Conservation (phyloP, 2,888 invertebrate species). For the Drosophila birchii region DNA sequence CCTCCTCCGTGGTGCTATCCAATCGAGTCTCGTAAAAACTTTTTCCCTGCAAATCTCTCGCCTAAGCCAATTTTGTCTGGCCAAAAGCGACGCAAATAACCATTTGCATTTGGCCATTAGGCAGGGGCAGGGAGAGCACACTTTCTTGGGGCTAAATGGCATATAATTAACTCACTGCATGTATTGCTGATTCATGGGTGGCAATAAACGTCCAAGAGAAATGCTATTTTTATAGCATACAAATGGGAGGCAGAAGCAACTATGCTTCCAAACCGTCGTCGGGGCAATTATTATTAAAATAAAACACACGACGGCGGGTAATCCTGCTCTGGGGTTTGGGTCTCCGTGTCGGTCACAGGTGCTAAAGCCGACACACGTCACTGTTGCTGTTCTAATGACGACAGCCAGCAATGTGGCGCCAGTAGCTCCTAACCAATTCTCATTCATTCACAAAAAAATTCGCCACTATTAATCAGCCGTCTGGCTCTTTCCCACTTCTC, state of each 20-base stretch:
- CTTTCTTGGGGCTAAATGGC: background rate
- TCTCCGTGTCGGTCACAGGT: conserved; percentile 62
- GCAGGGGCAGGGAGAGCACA: background rate
- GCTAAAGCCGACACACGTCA: conserved; percentile 57
- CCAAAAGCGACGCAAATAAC: conserved; percentile 1
- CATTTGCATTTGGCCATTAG: conserved; percentile 26
- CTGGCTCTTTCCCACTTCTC: conserved; percentile 6
- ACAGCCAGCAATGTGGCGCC: conserved; percentile 52
- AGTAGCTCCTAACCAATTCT: conserved; percentile 36
- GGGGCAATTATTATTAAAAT: conserved; percentile 59
- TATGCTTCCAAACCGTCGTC: conserved; percentile 34
- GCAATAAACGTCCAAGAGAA: conserved; percentile 32
- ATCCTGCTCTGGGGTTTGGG: conserved; percentile 10
- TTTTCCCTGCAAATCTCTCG: conserved; percentile 10
- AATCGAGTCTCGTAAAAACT: conserved; percentile 24
- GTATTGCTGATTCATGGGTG: conserved; percentile 41
- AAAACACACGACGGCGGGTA: conserved; percentile 48
- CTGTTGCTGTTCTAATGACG: conserved; percentile 58
- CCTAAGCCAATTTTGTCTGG: conserved; percentile 6
- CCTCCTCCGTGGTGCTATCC: no score
- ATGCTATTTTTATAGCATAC: conserved; percentile 70
- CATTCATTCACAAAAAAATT: conserved; percentile 56
- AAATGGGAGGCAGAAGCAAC: conserved; percentile 59
- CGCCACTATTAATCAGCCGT: conserved; percentile 66
- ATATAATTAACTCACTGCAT: conserved; percentile 41